A percentile compares a stretch with the other conserved stretches of the same genome.
These are phyloP conservation scores for Hoplostethus mediterraneus DNA, from an alignment of 2,797 vertebrate genomes.

Conservation along the genomic window DNA sequence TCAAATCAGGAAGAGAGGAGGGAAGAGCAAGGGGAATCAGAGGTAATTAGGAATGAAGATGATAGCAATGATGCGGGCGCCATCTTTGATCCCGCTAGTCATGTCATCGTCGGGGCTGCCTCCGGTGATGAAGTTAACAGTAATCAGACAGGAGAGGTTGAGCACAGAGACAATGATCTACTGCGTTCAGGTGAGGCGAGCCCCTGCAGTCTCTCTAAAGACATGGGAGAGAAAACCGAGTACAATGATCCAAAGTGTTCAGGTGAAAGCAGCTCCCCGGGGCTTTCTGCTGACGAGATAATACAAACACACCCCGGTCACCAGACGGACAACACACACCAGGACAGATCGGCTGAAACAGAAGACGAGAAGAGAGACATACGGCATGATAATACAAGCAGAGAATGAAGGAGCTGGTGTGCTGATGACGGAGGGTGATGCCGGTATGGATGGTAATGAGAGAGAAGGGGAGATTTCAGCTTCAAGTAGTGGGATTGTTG, in stretches of 20 bases:
- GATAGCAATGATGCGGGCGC: neutral
- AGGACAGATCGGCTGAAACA: neutral
- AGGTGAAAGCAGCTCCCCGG: neutral
- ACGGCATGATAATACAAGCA: neutral
- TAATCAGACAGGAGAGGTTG: neutral
- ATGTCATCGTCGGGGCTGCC: neutral
- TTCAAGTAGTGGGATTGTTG: neutral
- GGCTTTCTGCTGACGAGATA: neutral
- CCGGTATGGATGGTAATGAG: neutral
- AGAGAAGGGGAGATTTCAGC: neutral
- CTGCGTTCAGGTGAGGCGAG: neutral
- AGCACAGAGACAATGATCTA: conserved; percentile 10
- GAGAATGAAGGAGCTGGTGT: conserved; percentile 4
- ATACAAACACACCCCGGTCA: conserved; percentile 9
- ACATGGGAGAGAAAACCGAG: neutral
- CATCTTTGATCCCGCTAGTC: neutral
- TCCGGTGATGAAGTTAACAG: neutral
- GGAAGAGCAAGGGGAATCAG: neutral
- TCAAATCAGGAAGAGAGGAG: neutral
- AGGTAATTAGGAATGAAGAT: neutral
- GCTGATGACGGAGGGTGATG: neutral
- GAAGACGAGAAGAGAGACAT: neutral
- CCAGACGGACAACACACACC: neutral
- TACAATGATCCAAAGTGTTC: neutral
- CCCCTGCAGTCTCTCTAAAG: neutral